Percentiles rank a stretch among this genome's conserved stretches.
phyloP scores from a whole-genome alignment of 2,797 vertebrate species.

The Sebastes matsubarae region DNA sequence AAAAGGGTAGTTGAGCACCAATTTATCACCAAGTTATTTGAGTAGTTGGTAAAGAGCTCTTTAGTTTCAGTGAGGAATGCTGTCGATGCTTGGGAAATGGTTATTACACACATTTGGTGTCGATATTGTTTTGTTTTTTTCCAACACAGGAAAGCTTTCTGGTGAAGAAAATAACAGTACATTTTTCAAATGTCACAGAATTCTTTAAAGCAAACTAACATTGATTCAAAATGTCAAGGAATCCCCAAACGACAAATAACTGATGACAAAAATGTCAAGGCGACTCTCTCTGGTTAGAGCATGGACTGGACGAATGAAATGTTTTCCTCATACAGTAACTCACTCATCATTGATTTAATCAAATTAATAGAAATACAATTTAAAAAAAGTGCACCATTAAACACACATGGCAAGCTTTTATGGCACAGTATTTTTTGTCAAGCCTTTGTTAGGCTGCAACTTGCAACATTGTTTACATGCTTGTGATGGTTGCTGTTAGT shows the following conservation, averaged over 20 bases:
- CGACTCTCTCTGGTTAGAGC: not conserved
- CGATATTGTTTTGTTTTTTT: not conserved
- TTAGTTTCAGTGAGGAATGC: slow-evolving; percentile 19
- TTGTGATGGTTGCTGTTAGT: not conserved
- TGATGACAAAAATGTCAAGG: slow-evolving; percentile 15
- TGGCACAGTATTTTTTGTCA: not conserved
- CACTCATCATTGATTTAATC: not conserved
- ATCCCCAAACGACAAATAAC: not conserved
- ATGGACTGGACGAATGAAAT: not conserved
- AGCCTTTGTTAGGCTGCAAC: not conserved
- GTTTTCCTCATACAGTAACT: not conserved
- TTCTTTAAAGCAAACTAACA: slow-evolving; percentile 9
- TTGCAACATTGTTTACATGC: too few relatives aligned
- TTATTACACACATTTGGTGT: slow-evolving; percentile 3
- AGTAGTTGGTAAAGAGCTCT: slow-evolving; percentile 21
- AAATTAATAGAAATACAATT: not conserved
- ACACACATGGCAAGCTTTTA: not conserved
- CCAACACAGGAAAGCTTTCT: not conserved
- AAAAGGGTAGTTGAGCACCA: slow-evolving; percentile 35
- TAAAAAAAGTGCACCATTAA: not conserved
- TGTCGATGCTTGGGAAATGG: not conserved
- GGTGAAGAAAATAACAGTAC: not conserved
- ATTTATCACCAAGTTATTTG: slow-evolving; percentile 29
- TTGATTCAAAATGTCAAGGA: slow-evolving; percentile 40
- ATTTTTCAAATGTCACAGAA: slow-evolving; percentile 22